Evolutionary conservation across 1,140 invertebrate species (phyloP).

Genomic region (Drosophila bocqueti): DNA sequence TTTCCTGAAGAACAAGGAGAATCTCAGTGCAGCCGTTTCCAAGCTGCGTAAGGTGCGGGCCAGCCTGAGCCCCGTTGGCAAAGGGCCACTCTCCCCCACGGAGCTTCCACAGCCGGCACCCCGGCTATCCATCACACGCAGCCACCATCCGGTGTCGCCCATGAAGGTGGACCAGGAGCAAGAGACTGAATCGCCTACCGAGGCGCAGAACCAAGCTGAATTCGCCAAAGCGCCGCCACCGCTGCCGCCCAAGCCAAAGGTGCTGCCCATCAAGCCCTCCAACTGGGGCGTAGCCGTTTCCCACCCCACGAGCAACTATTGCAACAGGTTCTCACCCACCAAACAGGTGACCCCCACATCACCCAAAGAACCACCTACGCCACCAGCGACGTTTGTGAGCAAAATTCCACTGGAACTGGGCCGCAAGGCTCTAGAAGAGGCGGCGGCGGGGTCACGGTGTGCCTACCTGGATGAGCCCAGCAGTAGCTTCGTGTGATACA

Average conservation of each 20-base stretch:
- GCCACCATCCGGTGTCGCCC: constrained; percentile 60
- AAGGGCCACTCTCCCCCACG: constrained; percentile 24
- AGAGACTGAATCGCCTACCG: constrained; percentile 49
- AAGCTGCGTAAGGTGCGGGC: constrained; percentile 75
- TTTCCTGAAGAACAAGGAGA: constrained; percentile 89
- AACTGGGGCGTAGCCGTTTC: constrained; percentile 85
- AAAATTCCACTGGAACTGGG: constrained; percentile 65
- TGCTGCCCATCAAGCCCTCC: constrained; percentile 86
- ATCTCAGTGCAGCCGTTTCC: constrained; percentile 72
- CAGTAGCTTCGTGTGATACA: constrained; percentile 87
- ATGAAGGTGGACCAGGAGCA: constrained; percentile 70
- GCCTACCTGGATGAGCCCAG: constrained; percentile 88
- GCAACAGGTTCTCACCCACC: constrained; percentile 69
- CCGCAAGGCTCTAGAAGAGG: constrained; percentile 65
- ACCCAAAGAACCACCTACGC: constrained; percentile 38
- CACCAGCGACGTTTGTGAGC: constrained; percentile 42
- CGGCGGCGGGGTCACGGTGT: constrained; percentile 67
- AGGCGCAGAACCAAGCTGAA: constrained; percentile 47
- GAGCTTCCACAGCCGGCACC: constrained; percentile 81
- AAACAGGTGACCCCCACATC: constrained; percentile 48
- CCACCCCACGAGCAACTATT: constrained; percentile 56
- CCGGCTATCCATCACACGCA: constrained; percentile 72
- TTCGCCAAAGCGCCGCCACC: constrained; percentile 85
- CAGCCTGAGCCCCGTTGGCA: constrained; percentile 71
- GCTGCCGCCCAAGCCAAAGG: constrained; percentile 87